These are phyloP conservation scores for Onychostoma macrolepis DNA, from an alignment of 2,113 vertebrate genomes.

Conservation along the genomic window DNA sequence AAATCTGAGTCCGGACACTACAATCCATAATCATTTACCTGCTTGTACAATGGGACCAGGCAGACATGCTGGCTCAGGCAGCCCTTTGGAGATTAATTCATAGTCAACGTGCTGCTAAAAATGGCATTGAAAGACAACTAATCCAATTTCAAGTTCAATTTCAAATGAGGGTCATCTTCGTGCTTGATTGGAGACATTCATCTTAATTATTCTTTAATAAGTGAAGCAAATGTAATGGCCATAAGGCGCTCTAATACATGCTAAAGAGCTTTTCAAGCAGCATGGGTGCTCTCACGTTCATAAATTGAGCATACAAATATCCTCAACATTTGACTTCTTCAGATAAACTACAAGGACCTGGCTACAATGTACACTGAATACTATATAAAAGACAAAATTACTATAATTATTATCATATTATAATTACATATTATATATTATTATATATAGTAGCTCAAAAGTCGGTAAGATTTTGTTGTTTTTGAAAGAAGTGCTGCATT, in stretches of 20 bases:
- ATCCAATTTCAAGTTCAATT: slow-evolving; percentile 35
- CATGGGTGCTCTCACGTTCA: not conserved
- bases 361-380: not conserved
- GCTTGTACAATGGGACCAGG: not conserved
- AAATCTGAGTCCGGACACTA: slow-evolving; percentile 31
- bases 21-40: slow-evolving; percentile 53
- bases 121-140: not conserved
- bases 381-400: too few species aligned
- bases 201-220: slow-evolving; percentile 42
- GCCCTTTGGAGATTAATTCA: slow-evolving; percentile 15
- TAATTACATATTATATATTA: not conserved
- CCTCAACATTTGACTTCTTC: not conserved
- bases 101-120: slow-evolving; percentile 5
- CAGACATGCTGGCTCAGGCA: not conserved
- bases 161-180: slow-evolving; percentile 41
- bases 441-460: too few species aligned
- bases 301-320: not conserved
- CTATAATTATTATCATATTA: not conserved
- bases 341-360: not conserved
- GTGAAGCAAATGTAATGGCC: slow-evolving; percentile 21
- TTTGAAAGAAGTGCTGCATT: not conserved
- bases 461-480: not conserved
- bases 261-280: not conserved
- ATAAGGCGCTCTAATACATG: slow-evolving; percentile 15
- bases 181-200: slow-evolving; percentile 16